Evolutionary conservation across 2,888 invertebrate genomes (phyloP).

Genomic region (Parnassius glacialis): DNA sequence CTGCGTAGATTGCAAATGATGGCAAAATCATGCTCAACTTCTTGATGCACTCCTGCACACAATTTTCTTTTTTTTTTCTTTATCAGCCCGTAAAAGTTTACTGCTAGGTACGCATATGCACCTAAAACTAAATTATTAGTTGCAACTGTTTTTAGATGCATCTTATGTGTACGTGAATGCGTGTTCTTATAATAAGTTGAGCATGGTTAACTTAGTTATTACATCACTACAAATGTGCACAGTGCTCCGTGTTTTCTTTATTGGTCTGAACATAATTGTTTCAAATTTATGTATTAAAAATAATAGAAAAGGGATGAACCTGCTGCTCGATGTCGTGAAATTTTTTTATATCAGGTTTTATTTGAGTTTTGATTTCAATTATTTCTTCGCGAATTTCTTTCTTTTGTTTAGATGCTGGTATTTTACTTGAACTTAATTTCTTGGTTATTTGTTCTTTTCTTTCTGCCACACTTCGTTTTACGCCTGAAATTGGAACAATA

Average conservation of each 20-base stretch:
- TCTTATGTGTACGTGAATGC: slow-evolving; percentile 4
- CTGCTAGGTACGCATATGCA: too few species aligned
- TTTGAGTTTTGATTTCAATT: slow-evolving; percentile 85
- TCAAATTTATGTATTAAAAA: neutral
- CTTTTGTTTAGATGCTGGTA: slow-evolving; percentile 87
- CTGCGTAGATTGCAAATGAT: too few species aligned
- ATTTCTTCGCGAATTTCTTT: slow-evolving; percentile 88
- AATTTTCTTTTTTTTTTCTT: too few species aligned
- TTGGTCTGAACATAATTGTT: too few species aligned
- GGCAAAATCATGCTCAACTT: too few species aligned
- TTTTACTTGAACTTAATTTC: slow-evolving; percentile 85
- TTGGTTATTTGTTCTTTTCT: slow-evolving; percentile 88
- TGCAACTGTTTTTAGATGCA: too few species aligned
- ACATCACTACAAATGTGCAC: too few species aligned
- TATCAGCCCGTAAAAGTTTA: too few species aligned
- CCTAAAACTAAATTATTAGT: too few species aligned
- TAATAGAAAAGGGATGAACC: slow-evolving; percentile 38
- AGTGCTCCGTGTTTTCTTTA: too few species aligned
- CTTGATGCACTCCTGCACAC: too few species aligned
- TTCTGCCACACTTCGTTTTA: slow-evolving; percentile 88
- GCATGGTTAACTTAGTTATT: neutral
- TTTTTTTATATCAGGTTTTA: slow-evolving; percentile 77
- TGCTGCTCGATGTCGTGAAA: slow-evolving; percentile 77
- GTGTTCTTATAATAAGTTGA: slow-evolving; percentile 5
- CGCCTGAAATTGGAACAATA: slow-evolving; percentile 45